These are phyloP conservation scores for Zaprionus camerounensis DNA, from an alignment of 1,140 invertebrate species.

Conservation along the genomic window DNA sequence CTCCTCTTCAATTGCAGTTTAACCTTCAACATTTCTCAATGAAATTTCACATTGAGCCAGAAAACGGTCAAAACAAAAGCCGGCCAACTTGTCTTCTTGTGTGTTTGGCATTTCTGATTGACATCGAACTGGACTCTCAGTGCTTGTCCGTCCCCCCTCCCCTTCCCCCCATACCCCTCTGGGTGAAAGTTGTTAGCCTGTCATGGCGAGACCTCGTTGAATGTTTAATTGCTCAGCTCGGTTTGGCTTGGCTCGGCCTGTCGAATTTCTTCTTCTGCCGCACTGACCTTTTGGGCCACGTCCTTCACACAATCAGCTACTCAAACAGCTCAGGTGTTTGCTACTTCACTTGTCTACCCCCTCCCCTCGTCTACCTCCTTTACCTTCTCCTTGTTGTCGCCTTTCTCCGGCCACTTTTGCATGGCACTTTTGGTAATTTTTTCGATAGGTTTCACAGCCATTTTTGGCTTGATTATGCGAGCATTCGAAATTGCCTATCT, in stretches of 20 bases:
- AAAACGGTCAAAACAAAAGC: slow-evolving; percentile 15
- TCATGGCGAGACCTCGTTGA: slow-evolving; percentile 56
- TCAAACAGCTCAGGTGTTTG: slow-evolving; percentile 27
- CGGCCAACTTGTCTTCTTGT: slow-evolving; percentile 38
- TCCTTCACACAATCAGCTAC: slow-evolving; percentile 55
- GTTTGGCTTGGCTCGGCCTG: slow-evolving; percentile 14
- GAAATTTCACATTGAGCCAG: slow-evolving; percentile 51
- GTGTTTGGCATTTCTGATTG: slow-evolving; percentile 73
- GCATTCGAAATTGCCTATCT: slow-evolving; percentile 63
- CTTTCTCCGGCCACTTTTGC: slow-evolving; percentile 55
- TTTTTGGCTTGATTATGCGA: slow-evolving; percentile 78
- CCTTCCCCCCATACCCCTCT: not conserved
- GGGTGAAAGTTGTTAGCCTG: slow-evolving; percentile 44
- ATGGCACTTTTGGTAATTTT: slow-evolving; percentile 35
- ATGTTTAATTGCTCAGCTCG: slow-evolving; percentile 68
- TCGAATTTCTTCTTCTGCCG: not conserved
- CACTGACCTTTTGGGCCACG: slow-evolving; percentile 66
- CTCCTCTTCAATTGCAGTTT: slow-evolving; percentile 73
- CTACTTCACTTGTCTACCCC: not conserved
- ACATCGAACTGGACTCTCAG: slow-evolving; percentile 34
- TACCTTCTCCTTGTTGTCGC: slow-evolving; percentile 19
- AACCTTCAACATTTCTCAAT: slow-evolving; percentile 79
- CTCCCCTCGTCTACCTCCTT: not conserved
- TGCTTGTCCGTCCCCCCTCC: not conserved
- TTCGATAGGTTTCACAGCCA: slow-evolving; percentile 47